Base-by-base conservation (phyloP, 2,797 vertebrate genomes). In the Sandelia bainsii region DNA sequence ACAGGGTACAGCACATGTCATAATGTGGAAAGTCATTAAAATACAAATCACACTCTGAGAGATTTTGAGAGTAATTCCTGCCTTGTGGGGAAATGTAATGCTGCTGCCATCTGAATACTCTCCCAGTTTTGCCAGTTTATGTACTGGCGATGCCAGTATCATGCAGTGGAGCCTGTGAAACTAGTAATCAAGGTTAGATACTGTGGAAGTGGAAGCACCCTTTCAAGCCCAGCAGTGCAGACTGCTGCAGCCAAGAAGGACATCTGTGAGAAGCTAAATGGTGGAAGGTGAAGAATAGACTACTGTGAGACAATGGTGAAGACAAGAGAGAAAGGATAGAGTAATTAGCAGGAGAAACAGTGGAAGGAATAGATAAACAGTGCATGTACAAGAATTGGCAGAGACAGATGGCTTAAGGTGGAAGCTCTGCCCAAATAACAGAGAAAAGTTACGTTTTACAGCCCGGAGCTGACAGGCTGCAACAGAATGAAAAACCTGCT, bases 341-440 rank as follows among this genome's bases (percentile, higher is more conserved):
- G 54, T 80, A 79, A 86, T 87, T 85, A 77, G 69, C 14, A 40
- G 69, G 70, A 62, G 69, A 49, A 68, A 62, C 11, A 1, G 65
- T 66, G 62, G 45, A 63, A 11, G 52, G 25, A 52, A 20, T 40
- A 53, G 81, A 83, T 79, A 69, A 82, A 65, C 61, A 22, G 44
- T 34, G 62, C 20, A 61, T 20, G 23, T 0, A 46, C 51, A 54
- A 78, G 45, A 56, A 57, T 19, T 48, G 63, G 34, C 42, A 20
- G 57, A 77, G 58, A 75, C 72, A 69, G 74, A 82, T 81, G 27
- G 60, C 52, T 75, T 66, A 71, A 80, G 69, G 75, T 77, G 34
- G 64, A 69, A 14, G 51, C 62, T 71, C 37, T 46, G 75, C 34
- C 60, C 19, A 1, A 56, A 75, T 44, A 56, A 23, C 57, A 79